phyloP scores from a whole-genome alignment of 2,888 invertebrate genomes.

The Cordylochernes scorpioides region DNA sequence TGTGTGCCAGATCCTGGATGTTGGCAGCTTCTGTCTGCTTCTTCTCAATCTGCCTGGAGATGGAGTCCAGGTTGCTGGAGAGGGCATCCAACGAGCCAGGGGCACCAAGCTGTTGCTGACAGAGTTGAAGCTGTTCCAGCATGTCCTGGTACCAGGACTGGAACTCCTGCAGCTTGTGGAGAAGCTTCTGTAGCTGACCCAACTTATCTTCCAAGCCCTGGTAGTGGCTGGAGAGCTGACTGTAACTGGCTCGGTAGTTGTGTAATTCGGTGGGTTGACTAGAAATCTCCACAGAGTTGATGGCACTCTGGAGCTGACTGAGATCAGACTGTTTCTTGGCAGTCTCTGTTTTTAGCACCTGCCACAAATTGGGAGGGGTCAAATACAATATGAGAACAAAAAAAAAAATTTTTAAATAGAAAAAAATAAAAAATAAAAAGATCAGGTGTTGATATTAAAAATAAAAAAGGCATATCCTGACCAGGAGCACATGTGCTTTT shows the following conservation, averaged over 20 bases:
- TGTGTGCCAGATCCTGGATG: slow-evolving; percentile 14
- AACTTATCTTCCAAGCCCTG: slow-evolving; percentile 26
- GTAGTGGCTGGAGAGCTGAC: slow-evolving; percentile 44
- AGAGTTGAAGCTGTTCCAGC: slow-evolving; percentile 6
- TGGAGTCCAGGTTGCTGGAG: slow-evolving; percentile 37
- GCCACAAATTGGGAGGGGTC: neutral
- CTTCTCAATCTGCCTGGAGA: slow-evolving; percentile 24
- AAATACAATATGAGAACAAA: neutral
- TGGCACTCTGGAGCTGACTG: slow-evolving; percentile 48
- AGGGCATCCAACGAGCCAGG: slow-evolving; percentile 30
- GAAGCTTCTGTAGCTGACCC: slow-evolving; percentile 18
- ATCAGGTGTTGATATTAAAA: no score
- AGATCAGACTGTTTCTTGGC: slow-evolving; percentile 34
- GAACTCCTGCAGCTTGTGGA: slow-evolving; percentile 16
- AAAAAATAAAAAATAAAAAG: no score
- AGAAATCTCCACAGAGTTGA: slow-evolving; percentile 40
- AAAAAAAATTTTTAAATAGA: neutral
- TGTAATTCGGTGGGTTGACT: slow-evolving; percentile 46
- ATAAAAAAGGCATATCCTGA: no score
- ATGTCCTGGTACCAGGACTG: slow-evolving; percentile 9
- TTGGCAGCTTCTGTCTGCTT: slow-evolving; percentile 15
- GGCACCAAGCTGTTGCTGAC: slow-evolving; percentile 7
- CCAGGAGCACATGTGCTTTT: no score
- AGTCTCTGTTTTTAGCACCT: slow-evolving; percentile 9
- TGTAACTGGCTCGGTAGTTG: slow-evolving; percentile 43